Percentiles rank a stretch among this genome's conserved stretches.
Evolutionary conservation across 2,888 invertebrate species (phyloP).

Genomic region (Caenorhabditis sp.): DNA sequence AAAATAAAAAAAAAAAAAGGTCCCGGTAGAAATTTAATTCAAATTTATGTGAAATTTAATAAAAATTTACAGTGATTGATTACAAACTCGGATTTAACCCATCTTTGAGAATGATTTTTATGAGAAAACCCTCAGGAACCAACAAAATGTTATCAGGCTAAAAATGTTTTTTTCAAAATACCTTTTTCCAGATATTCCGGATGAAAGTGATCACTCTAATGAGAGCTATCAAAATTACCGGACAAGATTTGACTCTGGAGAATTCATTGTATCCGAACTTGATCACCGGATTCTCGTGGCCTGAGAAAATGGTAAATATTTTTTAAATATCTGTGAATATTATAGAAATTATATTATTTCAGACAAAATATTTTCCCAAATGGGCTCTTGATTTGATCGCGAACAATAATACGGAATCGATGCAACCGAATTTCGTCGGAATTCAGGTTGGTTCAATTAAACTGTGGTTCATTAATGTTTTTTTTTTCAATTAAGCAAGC

Average conservation of each 20-base stretch:
- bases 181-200: conserved; percentile 26
- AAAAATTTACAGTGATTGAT: too few species aligned
- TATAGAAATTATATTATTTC: not conserved
- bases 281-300: conserved; percentile 25
- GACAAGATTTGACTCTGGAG: conserved; percentile 20
- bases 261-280: conserved; percentile 3
- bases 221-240: conserved; percentile 50
- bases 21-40: too few species aligned
- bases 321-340: too few species aligned
- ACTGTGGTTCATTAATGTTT: not conserved
- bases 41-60: too few species aligned
- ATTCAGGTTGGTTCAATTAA: conserved; percentile 8
- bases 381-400: conserved; percentile 21
- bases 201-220: conserved; percentile 46
- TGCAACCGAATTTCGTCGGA: conserved; percentile 16
- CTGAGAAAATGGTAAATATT: conserved; percentile 21
- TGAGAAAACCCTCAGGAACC: too few species aligned
- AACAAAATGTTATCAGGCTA: too few species aligned
- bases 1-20: too few species aligned
- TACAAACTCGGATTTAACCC: too few species aligned
- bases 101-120: too few species aligned
- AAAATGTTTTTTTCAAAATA: too few species aligned
- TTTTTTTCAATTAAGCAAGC: not conserved
- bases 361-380: conserved; percentile 22
- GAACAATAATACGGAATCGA: not conserved